These are phyloP conservation scores for Odobenus rosmarus DNA, from an alignment of 2,113 vertebrate genomes.

Conservation along the genomic window DNA sequence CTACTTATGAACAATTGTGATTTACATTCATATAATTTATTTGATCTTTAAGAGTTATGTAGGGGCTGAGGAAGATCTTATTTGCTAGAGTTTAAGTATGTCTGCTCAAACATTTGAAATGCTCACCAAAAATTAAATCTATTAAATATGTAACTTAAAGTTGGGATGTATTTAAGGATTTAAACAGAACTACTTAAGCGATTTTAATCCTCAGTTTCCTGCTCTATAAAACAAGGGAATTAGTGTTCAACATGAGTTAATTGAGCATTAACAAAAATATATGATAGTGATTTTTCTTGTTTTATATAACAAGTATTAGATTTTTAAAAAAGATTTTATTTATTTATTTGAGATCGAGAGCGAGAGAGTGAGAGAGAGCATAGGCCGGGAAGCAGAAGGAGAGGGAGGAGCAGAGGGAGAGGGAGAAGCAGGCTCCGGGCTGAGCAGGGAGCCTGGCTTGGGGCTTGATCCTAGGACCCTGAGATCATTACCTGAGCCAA, in stretches of 20 bases:
- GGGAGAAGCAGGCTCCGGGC: neutral
- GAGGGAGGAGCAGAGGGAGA: too few species aligned
- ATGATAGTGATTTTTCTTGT: constrained; percentile 15
- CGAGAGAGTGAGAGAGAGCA: neutral
- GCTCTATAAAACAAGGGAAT: too few species aligned
- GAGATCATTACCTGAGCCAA: too few species aligned
- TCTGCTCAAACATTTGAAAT: constrained; percentile 19
- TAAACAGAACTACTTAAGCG: neutral
- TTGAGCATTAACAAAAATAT: neutral
- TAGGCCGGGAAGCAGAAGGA: neutral
- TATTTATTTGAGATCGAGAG: neutral
- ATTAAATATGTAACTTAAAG: constrained; percentile 8
- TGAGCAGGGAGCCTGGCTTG: neutral
- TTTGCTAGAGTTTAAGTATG: neutral
- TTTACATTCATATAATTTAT: neutral
- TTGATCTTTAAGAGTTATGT: neutral
- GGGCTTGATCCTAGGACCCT: too few species aligned
- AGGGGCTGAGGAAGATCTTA: neutral
- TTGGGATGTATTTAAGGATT: neutral
- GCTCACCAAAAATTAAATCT: neutral
- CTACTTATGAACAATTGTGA: neutral
- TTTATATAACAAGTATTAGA: neutral
- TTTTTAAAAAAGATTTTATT: neutral
- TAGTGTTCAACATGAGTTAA: neutral
- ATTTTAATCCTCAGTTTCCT: neutral